Conservation (phyloP, 2,888 invertebrate genomes). For the Andrena fulva region DNA sequence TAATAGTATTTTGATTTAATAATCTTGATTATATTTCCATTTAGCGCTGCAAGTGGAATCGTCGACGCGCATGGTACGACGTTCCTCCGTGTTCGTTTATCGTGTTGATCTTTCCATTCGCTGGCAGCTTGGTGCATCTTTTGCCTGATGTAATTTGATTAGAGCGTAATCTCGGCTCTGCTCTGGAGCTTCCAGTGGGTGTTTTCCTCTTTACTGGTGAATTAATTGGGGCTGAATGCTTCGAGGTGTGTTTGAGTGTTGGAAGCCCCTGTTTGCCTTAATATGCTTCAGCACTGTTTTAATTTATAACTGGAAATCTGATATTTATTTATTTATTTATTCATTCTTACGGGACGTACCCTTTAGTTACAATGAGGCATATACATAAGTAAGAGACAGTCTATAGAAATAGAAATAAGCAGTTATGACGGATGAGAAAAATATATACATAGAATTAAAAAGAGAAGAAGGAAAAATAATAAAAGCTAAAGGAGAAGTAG, state of each 20-base stretch:
- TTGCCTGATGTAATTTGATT: slow-evolving; percentile 22
- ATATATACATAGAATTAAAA: too few species aligned
- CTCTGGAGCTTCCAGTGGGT: background rate
- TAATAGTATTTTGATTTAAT: slow-evolving; percentile 33
- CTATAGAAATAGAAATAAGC: too few species aligned
- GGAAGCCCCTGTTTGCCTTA: background rate
- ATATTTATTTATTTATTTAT: too few species aligned
- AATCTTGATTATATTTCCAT: slow-evolving; percentile 26
- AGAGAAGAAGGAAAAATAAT: too few species aligned
- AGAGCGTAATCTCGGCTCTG: slow-evolving; percentile 15
- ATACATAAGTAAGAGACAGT: too few species aligned
- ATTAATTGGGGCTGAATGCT: slow-evolving; percentile 14
- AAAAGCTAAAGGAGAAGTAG: too few species aligned
- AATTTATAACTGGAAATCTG: too few species aligned
- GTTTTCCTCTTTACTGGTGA: slow-evolving; percentile 14
- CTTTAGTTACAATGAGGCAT: too few species aligned
- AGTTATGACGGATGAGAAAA: too few species aligned
- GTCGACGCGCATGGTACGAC: background rate
- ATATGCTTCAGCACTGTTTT: background rate
- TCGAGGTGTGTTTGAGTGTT: background rate
- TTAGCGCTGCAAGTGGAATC: background rate
- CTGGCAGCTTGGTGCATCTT: slow-evolving; percentile 1
- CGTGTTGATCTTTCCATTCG: slow-evolving; percentile 13
- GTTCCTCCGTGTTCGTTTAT: background rate
- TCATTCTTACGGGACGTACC: too few species aligned